phyloP scores from a whole-genome alignment of 2,888 invertebrate genomes.

The Eucera pruinosa region DNA sequence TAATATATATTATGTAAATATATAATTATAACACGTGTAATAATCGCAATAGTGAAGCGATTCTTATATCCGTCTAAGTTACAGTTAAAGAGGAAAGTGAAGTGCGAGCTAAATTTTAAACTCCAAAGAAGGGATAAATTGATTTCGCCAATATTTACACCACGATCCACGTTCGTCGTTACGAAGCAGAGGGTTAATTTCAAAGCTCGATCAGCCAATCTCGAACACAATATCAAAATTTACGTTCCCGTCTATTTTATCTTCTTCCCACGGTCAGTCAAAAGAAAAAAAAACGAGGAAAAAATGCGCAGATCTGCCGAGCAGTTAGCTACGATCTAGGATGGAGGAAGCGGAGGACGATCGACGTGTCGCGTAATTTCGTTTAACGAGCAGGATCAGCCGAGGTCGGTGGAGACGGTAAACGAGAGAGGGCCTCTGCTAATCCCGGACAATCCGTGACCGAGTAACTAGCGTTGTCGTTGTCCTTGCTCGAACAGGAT shows the following conservation, averaged over 20 bases:
- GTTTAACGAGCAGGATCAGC: slow-evolving; percentile 61
- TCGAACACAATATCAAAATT: too few species aligned
- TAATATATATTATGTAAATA: too few species aligned
- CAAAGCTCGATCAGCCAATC: too few species aligned
- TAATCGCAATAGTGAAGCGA: too few species aligned
- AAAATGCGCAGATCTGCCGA: background rate
- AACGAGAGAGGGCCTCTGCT: slow-evolving; percentile 24
- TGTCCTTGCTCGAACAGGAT: slow-evolving; percentile 22
- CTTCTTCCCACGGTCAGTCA: slow-evolving; percentile 4
- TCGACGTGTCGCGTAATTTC: slow-evolving; percentile 63
- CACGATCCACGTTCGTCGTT: too few species aligned
- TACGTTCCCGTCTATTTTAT: background rate
- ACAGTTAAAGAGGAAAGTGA: too few species aligned
- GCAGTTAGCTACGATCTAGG: slow-evolving; percentile 8
- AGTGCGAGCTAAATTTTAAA: too few species aligned
- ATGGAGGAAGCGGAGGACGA: slow-evolving; percentile 19
- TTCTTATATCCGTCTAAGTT: too few species aligned
- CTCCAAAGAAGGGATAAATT: too few species aligned
- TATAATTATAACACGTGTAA: too few species aligned
- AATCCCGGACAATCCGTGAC: slow-evolving; percentile 61
- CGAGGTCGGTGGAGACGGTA: background rate
- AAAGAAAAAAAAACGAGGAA: background rate
- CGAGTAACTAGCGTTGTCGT: slow-evolving; percentile 52
- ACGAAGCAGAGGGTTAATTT: too few species aligned
- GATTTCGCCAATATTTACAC: too few species aligned